These are phyloP conservation scores for Synodontis membranacea DNA, from an alignment of 2,113 vertebrate species.

Conservation along the genomic window DNA sequence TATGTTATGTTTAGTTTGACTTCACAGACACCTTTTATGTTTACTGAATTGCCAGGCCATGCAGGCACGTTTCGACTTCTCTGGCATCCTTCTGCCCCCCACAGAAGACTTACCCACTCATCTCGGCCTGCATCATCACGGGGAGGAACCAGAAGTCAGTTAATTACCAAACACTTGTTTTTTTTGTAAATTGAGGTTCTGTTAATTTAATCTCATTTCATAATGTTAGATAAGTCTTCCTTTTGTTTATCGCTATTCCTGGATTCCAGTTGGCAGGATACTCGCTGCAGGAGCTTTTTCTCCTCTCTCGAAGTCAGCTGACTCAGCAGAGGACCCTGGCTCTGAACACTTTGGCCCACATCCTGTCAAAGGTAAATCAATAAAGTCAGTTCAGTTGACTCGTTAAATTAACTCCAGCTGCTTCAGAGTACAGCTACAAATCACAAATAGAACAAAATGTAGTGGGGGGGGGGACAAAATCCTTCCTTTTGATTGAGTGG, in stretches of 20 bases:
- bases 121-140: constrained; percentile 94
- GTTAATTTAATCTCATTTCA: background rate
- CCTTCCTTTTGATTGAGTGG: background rate
- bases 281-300: constrained; percentile 94
- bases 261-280: constrained; percentile 87
- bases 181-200: background rate
- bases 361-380: constrained; percentile 82
- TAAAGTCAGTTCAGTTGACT: constrained; percentile 7
- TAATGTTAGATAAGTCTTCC: background rate
- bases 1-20: background rate
- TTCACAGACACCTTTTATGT: background rate
- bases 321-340: constrained; percentile 89
- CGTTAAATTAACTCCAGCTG: constrained; percentile 3
- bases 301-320: constrained; percentile 90
- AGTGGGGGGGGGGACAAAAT: background rate
- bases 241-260: background rate
- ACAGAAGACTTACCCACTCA: constrained; percentile 87
- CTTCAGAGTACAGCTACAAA: background rate
- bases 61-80: constrained; percentile 92
- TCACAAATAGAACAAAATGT: background rate
- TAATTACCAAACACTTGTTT: background rate
- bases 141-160: constrained; percentile 93
- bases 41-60: constrained; percentile 77
- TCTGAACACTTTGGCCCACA: constrained; percentile 81
- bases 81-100: constrained; percentile 83